Percentiles rank a stretch among this genome's conserved stretches.
phyloP scores from a whole-genome alignment of 1,140 invertebrate species.

The Ceratosolen fusciceps region DNA sequence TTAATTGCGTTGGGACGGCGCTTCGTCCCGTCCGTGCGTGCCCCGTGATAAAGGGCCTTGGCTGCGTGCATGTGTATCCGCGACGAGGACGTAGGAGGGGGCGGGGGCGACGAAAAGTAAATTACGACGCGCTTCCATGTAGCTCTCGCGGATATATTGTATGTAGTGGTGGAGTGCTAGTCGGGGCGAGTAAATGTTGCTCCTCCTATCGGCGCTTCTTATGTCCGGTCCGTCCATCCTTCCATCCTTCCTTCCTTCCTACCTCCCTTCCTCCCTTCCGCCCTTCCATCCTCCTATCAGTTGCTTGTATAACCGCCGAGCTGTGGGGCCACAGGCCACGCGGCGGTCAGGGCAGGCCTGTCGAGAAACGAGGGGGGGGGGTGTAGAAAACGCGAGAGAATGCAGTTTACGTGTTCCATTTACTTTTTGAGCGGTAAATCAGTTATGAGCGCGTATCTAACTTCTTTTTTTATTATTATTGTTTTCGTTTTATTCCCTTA shows the following conservation, averaged over 20 bases:
- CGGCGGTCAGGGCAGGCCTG: background rate
- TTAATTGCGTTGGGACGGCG: slow-evolving; percentile 35
- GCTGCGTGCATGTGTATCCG: background rate
- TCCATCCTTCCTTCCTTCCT: too few species aligned
- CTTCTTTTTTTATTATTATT: background rate
- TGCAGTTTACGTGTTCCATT: slow-evolving; percentile 13
- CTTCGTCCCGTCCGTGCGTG: background rate
- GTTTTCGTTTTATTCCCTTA: background rate
- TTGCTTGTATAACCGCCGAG: background rate
- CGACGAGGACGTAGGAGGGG: background rate
- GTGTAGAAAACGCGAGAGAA: background rate
- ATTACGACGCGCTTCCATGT: slow-evolving; percentile 3
- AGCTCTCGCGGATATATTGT: slow-evolving; percentile 3
- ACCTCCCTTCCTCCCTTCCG: too few species aligned
- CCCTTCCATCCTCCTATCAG: background rate
- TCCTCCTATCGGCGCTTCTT: background rate
- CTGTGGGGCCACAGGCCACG: background rate
- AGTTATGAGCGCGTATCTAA: background rate
- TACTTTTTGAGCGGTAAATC: slow-evolving; percentile 27
- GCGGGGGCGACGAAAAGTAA: background rate
- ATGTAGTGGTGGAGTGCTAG: background rate
- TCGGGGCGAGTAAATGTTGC: background rate
- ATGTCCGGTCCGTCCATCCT: background rate
- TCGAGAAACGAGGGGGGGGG: background rate
- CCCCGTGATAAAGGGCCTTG: background rate